phyloP scores from a whole-genome alignment of 2,797 vertebrate genomes.

The Coregonus sp. region DNA sequence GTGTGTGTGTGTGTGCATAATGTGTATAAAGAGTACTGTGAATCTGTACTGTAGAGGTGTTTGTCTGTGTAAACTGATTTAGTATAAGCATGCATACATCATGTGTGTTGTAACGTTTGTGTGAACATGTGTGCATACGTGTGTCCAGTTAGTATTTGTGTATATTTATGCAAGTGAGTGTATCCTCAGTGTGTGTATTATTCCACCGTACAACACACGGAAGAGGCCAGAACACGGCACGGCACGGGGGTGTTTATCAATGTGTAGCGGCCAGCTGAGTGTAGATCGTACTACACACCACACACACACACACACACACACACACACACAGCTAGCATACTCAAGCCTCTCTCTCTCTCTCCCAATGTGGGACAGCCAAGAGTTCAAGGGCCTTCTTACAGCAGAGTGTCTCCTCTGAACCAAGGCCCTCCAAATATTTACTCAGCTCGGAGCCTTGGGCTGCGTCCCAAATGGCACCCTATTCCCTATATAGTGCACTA shows the following conservation, averaged over 20 bases:
- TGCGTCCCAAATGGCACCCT: background rate
- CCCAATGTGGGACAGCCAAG: slow-evolving; percentile 41
- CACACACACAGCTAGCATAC: background rate
- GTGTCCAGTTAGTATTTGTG: background rate
- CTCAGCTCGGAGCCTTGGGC: slow-evolving; percentile 55
- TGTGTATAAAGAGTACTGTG: background rate
- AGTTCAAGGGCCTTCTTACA: slow-evolving; percentile 65
- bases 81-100: background rate
- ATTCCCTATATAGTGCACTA: background rate
- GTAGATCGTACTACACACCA: background rate
- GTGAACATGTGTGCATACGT: slow-evolving; percentile 21
- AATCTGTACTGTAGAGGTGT: background rate
- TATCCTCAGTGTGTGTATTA: background rate
- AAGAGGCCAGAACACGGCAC: background rate
- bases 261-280: background rate
- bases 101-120: background rate
- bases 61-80: background rate
- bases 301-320: background rate
- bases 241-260: background rate
- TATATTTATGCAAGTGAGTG: no score
- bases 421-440: slow-evolving; percentile 75
- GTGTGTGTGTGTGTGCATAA: background rate
- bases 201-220: background rate
- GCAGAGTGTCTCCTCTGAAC: slow-evolving; percentile 47
- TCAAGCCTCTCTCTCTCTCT: slow-evolving; percentile 15